Percentiles rank a stretch among this genome's conserved stretches.
phyloP scores from a whole-genome alignment of 1,140 invertebrate species.

The Scaptodrosophila lebanonensis region DNA sequence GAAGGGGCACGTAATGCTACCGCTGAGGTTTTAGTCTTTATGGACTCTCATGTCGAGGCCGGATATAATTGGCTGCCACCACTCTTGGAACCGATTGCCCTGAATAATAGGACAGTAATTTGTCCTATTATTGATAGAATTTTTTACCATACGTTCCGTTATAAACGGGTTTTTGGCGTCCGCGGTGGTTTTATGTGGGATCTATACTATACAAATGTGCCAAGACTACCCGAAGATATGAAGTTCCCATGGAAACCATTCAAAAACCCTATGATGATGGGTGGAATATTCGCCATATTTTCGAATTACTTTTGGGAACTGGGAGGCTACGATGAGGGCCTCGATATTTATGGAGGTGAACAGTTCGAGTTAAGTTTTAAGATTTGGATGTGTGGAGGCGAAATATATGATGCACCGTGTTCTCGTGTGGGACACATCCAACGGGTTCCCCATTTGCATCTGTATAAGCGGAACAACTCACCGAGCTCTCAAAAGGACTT shows the following conservation, averaged over 20 bases:
- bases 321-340: conserved; percentile 93
- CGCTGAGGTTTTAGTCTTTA: conserved; percentile 92
- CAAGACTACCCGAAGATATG: conserved; percentile 88
- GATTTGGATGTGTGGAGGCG: conserved; percentile 93
- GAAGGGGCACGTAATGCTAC: conserved; percentile 90
- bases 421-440: conserved; percentile 98
- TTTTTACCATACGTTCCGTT: conserved; percentile 94
- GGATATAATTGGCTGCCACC: conserved; percentile 98
- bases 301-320: conserved; percentile 96
- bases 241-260: conserved; percentile 92
- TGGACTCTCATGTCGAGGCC: conserved; percentile 96
- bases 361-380: conserved; percentile 98
- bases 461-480: conserved; percentile 45
- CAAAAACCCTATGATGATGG: conserved; percentile 95
- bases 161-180: conserved; percentile 96
- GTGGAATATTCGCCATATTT: conserved; percentile 94
- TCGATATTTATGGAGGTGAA: conserved; percentile 98
- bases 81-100: conserved; percentile 92
- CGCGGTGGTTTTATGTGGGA: conserved; percentile 98
- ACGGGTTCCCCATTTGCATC: conserved; percentile 58
- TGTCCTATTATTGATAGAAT: conserved; percentile 98
- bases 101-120: conserved; percentile 91
- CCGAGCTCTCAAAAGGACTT: conserved; percentile 59
- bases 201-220: conserved; percentile 96
- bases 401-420: conserved; percentile 94